A percentile compares a stretch with the other conserved stretches of the same genome.
Conservation (phyloP, 2,888 invertebrate species). For the Drosophila paranaensis region DNA sequence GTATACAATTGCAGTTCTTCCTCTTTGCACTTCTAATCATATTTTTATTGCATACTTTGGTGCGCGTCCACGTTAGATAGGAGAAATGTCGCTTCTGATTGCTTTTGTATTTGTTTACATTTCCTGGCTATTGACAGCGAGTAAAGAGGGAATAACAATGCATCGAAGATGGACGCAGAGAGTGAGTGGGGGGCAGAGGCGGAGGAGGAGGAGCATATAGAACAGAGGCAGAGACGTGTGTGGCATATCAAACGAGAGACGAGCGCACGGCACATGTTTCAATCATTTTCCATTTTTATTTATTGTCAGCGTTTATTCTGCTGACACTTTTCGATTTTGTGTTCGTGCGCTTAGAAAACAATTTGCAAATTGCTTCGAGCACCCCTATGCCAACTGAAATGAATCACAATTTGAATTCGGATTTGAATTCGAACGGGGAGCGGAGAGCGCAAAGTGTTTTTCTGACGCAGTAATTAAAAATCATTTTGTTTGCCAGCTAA, state of each 20-base stretch:
- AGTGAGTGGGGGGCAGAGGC: background rate
- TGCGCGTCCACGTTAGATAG: constrained; percentile 64
- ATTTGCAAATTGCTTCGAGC: constrained; percentile 74
- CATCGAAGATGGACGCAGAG: constrained; percentile 8
- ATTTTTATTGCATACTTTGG: constrained; percentile 77
- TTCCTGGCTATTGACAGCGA: constrained; percentile 65
- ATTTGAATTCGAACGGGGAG: background rate
- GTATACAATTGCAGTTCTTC: constrained; percentile 31
- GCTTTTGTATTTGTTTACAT: constrained; percentile 79
- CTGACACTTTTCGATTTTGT: constrained; percentile 54
- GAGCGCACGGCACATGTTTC: constrained; percentile 73
- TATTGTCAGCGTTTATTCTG: constrained; percentile 63
- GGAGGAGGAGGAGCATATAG: constrained; percentile 10
- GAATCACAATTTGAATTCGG: constrained; percentile 50
- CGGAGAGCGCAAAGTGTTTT: constrained; percentile 32
- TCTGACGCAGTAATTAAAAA: constrained; percentile 75
- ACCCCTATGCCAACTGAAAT: constrained; percentile 42
- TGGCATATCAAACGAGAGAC: constrained; percentile 66
- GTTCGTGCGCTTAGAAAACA: constrained; percentile 72
- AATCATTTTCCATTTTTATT: constrained; percentile 78
- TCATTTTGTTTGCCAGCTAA: constrained; percentile 60
- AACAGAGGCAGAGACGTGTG: constrained; percentile 54
- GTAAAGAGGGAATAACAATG: constrained; percentile 56
- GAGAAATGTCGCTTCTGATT: constrained; percentile 73
- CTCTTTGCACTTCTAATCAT: constrained; percentile 63